phyloP scores from a whole-genome alignment of 2,113 vertebrate genomes.

The Corythornis vintsioides region DNA sequence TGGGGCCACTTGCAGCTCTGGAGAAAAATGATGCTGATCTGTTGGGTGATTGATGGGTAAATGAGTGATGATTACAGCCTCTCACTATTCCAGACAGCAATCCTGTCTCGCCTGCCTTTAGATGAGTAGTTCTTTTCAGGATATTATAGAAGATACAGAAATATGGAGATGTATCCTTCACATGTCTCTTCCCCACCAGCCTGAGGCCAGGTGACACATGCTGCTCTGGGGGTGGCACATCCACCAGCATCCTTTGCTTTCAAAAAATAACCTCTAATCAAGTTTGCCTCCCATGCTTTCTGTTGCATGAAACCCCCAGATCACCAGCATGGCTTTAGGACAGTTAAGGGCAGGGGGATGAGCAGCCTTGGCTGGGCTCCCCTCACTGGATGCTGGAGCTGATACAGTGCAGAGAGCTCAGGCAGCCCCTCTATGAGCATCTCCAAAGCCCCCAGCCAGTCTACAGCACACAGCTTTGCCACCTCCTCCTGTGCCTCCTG shows the following conservation, averaged over 20 bases:
- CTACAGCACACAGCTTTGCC: neutral
- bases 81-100: neutral
- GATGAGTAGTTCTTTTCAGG: neutral
- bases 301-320: neutral
- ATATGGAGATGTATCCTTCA: neutral
- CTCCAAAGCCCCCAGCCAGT: neutral
- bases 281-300: neutral
- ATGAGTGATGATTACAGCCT: neutral
- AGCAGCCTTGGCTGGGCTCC: neutral
- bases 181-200: neutral
- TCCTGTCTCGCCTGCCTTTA: neutral
- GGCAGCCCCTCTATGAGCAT: neutral
- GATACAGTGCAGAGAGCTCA: neutral
- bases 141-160: neutral
- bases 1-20: neutral
- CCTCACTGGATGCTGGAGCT: neutral
- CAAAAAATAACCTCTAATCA: neutral
- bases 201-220: neutral
- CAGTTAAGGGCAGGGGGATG: neutral
- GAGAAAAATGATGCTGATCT: neutral
- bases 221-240: neutral
- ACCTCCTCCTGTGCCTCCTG: neutral
- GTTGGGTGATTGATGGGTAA: neutral
- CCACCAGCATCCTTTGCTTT: neutral
- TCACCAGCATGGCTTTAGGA: rapidly evolving